Percentiles rank a stretch among this genome's conserved stretches.
phyloP scores from a whole-genome alignment of 2,797 vertebrate genomes.

The Mormyrops attenuatus region DNA sequence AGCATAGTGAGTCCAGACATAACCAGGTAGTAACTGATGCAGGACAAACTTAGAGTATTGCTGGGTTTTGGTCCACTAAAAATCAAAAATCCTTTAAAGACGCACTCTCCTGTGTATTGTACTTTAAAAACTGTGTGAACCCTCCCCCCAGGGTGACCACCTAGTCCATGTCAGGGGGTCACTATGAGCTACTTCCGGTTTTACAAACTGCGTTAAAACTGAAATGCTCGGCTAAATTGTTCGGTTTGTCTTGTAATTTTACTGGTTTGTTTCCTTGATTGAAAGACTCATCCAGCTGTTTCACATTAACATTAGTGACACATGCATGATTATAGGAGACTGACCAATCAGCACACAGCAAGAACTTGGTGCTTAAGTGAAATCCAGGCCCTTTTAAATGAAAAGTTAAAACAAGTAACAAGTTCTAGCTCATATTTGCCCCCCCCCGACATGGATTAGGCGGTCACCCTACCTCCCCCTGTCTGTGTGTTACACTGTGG shows the following conservation, averaged over 20 bases:
- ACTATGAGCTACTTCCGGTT: neutral
- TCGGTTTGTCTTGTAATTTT: too few relatives aligned
- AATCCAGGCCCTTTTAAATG: neutral
- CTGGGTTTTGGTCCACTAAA: neutral
- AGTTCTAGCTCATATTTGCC: too few relatives aligned
- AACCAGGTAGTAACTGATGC: neutral
- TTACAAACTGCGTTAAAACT: neutral
- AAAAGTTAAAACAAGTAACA: too few relatives aligned
- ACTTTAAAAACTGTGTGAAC: neutral
- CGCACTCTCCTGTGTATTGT: neutral
- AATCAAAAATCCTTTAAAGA: neutral
- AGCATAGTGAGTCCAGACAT: neutral
- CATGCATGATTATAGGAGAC: neutral
- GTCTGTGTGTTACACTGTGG: neutral
- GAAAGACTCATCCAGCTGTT: too few relatives aligned
- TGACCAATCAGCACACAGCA: neutral
- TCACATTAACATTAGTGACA: neutral
- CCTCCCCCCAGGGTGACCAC: neutral
- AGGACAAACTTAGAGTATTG: neutral
- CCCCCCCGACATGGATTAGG: too few relatives aligned
- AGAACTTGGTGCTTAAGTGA: neutral
- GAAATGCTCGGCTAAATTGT: neutral
- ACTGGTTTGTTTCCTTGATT: too few relatives aligned
- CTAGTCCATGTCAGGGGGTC: neutral
- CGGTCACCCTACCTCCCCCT: neutral